phyloP scores from a whole-genome alignment of 2,113 vertebrate genomes.

The Labeo catla region DNA sequence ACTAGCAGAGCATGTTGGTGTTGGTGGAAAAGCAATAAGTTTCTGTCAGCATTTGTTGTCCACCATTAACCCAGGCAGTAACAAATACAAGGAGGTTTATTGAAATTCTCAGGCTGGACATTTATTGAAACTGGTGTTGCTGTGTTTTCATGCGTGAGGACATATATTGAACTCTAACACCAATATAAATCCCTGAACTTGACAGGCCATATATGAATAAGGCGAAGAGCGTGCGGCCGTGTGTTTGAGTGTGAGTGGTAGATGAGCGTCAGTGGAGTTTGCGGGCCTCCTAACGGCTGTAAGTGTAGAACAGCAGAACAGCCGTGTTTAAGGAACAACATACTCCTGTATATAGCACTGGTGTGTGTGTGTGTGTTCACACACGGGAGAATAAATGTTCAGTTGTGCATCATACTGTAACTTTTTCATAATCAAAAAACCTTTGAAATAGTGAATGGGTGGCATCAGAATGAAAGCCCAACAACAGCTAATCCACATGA shows the following conservation, averaged over 20 bases:
- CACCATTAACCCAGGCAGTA: background rate
- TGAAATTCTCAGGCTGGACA: constrained; percentile 35
- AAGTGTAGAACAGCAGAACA: constrained; percentile 26
- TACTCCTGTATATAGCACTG: background rate
- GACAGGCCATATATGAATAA: constrained; percentile 30
- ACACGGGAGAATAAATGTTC: background rate
- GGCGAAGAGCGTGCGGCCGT: constrained; percentile 50
- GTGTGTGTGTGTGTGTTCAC: constrained; percentile 5
- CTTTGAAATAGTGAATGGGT: background rate
- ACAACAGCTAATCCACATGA: no score
- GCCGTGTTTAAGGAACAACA: constrained; percentile 18
- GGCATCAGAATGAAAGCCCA: no score
- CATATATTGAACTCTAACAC: constrained; percentile 42
- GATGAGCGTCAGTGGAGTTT: constrained; percentile 33
- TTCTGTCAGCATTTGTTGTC: background rate
- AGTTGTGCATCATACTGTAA: background rate
- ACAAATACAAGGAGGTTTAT: constrained; percentile 15
- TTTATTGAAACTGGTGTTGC: constrained; percentile 2
- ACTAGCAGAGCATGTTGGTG: background rate
- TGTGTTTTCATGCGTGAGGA: constrained; percentile 19
- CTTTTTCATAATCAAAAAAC: background rate
- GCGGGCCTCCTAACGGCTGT: constrained; percentile 33
- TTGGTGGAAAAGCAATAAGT: background rate
- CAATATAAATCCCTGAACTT: constrained; percentile 33
- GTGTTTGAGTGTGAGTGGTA: constrained; percentile 56